Percentiles rank a stretch among this genome's conserved stretches.
Evolutionary conservation across 2,888 invertebrate species (phyloP).

Genomic region (Saturnia japonica): DNA sequence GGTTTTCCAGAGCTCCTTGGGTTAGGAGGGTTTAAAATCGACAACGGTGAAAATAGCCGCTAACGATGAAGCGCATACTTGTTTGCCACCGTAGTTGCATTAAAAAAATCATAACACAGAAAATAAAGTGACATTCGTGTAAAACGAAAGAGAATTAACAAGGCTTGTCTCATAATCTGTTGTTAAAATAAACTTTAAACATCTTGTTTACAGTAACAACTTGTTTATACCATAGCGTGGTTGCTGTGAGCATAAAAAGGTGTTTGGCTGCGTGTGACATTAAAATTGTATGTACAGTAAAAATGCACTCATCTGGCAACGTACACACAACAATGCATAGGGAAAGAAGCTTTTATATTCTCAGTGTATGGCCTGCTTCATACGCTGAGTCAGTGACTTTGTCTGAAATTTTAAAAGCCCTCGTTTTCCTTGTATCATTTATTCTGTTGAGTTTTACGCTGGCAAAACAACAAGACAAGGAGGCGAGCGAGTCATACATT

Average conservation of each 20-base stretch:
- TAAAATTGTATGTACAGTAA: constrained; percentile 48
- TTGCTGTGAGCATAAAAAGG: constrained; percentile 32
- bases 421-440: constrained; percentile 47
- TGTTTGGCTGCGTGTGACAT: constrained; percentile 47
- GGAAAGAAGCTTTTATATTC: constrained; percentile 54
- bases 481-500: not conserved
- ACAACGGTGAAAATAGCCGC: too few species aligned
- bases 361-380: constrained; percentile 34
- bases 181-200: not conserved
- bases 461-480: not conserved
- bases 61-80: too few species aligned
- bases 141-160: not conserved
- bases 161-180: not conserved
- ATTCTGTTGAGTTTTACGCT: constrained; percentile 26
- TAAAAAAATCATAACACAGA: constrained; percentile 1
- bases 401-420: constrained; percentile 47
- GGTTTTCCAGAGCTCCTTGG: too few species aligned
- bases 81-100: too few species aligned
- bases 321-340: constrained; percentile 44
- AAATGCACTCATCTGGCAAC: constrained; percentile 46
- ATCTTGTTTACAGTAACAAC: not conserved
- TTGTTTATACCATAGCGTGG: constrained; percentile 1
- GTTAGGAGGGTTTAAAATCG: too few species aligned
- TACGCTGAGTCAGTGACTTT: constrained; percentile 35
- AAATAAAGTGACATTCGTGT: not conserved